Conservation (phyloP, 2,113 vertebrate genomes). For the Xenopus laevis region DNA sequence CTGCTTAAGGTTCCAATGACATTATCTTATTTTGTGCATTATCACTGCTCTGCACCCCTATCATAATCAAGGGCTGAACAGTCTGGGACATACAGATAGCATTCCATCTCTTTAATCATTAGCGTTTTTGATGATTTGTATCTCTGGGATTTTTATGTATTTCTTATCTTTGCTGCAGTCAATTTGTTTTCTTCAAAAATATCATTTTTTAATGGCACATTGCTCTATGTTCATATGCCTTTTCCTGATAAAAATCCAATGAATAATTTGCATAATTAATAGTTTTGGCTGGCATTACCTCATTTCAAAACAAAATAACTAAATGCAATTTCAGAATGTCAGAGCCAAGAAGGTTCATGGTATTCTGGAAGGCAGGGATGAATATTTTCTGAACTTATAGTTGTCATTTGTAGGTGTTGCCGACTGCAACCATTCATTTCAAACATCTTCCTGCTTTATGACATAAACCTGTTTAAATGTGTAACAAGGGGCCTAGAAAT, state of each 20-base stretch:
- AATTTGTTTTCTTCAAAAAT: slow-evolving; percentile 28
- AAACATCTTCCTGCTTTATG: no score
- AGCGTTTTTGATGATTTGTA: slow-evolving; percentile 41
- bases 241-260: slow-evolving; percentile 42
- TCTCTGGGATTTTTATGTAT: slow-evolving; percentile 18
- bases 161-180: slow-evolving; percentile 22
- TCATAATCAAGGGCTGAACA: slow-evolving; percentile 22
- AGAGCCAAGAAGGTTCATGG: no score
- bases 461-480: no score
- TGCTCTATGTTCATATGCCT: slow-evolving; percentile 9
- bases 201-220: slow-evolving; percentile 15
- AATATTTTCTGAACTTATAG: no score
- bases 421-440: no score
- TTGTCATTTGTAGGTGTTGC: no score
- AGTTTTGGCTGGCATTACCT: slow-evolving; percentile 3
- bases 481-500: no score
- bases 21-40: not conserved
- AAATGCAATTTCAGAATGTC: not conserved
- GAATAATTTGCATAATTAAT: slow-evolving; percentile 44
- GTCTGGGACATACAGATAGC: slow-evolving; percentile 28
- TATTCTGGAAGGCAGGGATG: no score
- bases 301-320: slow-evolving; percentile 1
- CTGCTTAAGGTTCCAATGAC: not conserved
- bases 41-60: slow-evolving; percentile 27
- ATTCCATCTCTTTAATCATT: slow-evolving; percentile 40